Evolutionary conservation across 2,797 vertebrate genomes (phyloP), one percentile per base, ranked within the genome.

Genomic region (Apogon hyalosoma): DNA sequence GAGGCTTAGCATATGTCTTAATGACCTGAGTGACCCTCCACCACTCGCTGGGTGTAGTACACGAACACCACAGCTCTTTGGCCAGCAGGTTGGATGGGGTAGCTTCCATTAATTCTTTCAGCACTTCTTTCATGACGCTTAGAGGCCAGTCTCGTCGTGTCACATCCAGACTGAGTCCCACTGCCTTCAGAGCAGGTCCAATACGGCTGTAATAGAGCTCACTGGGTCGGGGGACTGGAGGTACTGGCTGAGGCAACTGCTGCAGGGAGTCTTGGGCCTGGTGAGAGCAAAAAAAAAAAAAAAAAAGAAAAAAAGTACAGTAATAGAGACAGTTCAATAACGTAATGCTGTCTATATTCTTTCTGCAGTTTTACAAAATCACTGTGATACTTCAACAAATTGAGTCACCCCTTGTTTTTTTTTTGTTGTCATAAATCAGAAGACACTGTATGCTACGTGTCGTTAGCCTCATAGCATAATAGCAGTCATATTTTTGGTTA

Each of bases 51-150:
- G 98, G 96, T 0, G 97, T 98, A 50, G 97, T 96, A 57, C 98
- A 99, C 0, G 97, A 99, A 14, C 98, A 99, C 98, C 98, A 99
- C n/a, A 99, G 94, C 83, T 99, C 98, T 85, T 98, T 98, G n/a
- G 98, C 97, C 0, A 99, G 92, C 51, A 99, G 94, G 77, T 98
- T 99, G 0, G 98, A 97, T 2, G 98, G 98, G 0, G 98, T 99
- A 11, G 95, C 87, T 75, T 98, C 98, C 98, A 99, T 99, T 47
- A 99, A 84, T 49, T 99, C 98, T 61, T 96, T 96, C 58, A 99
- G 89, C 61, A 99, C 98, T 6, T 98, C 95, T 84, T 96, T 97
- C 97, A 98, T 98, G 21, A 99, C 96, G 3, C 94, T 94, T 52
- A 99, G 93, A 7, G 98, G 98, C 98, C 98, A 99, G 77, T 99